phyloP scores from a whole-genome alignment of 2,797 vertebrate genomes.

The Lacerta agilis region DNA sequence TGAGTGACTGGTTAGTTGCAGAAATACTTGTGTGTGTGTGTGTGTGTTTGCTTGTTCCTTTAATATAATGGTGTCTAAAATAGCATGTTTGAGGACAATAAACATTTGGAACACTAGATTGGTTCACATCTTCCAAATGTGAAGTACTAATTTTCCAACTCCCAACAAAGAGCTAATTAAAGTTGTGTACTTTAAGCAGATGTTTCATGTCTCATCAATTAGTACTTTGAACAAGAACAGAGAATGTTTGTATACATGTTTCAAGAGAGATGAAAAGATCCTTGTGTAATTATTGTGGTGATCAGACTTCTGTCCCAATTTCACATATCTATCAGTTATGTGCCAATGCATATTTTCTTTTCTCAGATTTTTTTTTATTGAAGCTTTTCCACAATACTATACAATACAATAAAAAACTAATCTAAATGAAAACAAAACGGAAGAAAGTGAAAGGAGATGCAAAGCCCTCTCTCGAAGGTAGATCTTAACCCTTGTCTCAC shows the following conservation, averaged over 20 bases:
- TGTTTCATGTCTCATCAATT: constrained; percentile 4
- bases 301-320: background rate
- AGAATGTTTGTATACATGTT: background rate
- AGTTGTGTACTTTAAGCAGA: constrained; percentile 1
- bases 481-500: too few species aligned
- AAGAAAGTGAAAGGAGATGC: too few species aligned
- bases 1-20: background rate
- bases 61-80: background rate
- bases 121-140: background rate
- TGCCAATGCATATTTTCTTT: too few species aligned
- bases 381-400: too few species aligned
- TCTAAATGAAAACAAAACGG: too few species aligned
- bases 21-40: background rate
- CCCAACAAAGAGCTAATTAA: background rate
- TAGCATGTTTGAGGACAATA: background rate
- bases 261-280: background rate
- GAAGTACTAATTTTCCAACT: background rate
- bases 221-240: background rate
- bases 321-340: background rate
- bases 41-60: constrained; percentile 1
- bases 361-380: too few species aligned
- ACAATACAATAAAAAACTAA: too few species aligned
- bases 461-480: too few species aligned
- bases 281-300: background rate
- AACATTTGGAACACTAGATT: background rate